phyloP scores from a whole-genome alignment of 2,888 invertebrate genomes.

The Isotomurus palustris region DNA sequence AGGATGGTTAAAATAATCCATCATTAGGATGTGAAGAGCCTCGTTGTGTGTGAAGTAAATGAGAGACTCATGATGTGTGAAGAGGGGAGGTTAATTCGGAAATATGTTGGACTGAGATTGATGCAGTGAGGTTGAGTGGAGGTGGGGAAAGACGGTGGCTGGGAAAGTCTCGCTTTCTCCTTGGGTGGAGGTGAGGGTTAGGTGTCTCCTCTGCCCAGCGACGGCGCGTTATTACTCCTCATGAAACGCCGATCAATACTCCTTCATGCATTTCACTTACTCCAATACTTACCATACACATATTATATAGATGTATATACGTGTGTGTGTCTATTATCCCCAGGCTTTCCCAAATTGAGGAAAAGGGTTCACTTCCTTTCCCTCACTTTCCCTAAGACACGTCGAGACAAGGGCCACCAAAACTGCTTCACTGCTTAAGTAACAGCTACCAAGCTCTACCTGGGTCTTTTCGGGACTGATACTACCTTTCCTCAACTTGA shows the following conservation, averaged over 20 bases:
- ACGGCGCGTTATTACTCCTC: conserved; percentile 3
- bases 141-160: not conserved
- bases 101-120: not conserved
- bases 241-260: conserved; percentile 14
- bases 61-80: not conserved
- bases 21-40: too few species aligned
- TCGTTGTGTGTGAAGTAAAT: too few species aligned
- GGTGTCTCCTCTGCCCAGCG: not conserved
- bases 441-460: too few species aligned
- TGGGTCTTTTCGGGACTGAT: too few species aligned
- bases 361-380: too few species aligned
- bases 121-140: conserved; percentile 9
- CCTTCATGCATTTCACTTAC: conserved; percentile 11
- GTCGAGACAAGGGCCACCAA: too few species aligned
- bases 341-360: too few species aligned
- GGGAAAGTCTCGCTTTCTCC: not conserved
- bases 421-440: too few species aligned
- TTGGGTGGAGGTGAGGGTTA: conserved; percentile 11
- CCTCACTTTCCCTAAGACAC: too few species aligned
- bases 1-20: too few species aligned
- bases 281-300: not conserved
- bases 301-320: not conserved
- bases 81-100: not conserved
- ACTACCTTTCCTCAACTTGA: too few species aligned
- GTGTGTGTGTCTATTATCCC: too few species aligned